phyloP scores from a whole-genome alignment of 2,888 invertebrate genomes.

The Pterobdella sp. region DNA sequence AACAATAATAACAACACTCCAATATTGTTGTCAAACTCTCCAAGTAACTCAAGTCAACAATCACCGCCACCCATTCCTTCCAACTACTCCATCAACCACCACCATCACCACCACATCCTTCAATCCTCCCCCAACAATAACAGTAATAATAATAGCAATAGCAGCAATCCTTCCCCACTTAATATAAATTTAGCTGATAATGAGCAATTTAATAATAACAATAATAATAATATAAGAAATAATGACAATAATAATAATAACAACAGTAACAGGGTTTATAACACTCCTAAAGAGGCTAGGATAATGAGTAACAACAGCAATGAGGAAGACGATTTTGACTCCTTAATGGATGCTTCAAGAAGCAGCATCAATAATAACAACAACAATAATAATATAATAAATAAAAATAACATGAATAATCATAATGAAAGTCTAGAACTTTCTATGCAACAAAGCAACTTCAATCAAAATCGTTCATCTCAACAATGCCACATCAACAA shows the following conservation, averaged over 20 bases:
- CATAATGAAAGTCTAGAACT: too few species aligned
- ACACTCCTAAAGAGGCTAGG: not conserved
- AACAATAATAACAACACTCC: constrained; percentile 1
- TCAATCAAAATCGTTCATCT: too few species aligned
- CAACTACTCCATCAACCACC: not conserved
- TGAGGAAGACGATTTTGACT: too few species aligned
- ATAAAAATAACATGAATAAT: too few species aligned
- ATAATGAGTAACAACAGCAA: too few species aligned
- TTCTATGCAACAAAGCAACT: constrained; percentile 15
- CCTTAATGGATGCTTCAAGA: too few species aligned
- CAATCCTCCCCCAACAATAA: not conserved
- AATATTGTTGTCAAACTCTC: not conserved
- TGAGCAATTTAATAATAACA: not conserved
- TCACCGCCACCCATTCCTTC: not conserved
- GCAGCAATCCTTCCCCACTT: not conserved
- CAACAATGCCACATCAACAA: not conserved
- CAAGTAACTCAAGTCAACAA: not conserved
- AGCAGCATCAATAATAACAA: too few species aligned
- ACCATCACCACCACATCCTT: not conserved
- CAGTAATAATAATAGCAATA: not conserved
- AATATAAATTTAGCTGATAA: not conserved
- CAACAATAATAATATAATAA: too few species aligned
- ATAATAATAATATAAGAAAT: not conserved
- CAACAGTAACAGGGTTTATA: not conserved
- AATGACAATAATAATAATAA: not conserved